phyloP scores from a whole-genome alignment of 2,113 vertebrate species.

The Zapus hudsonius region DNA sequence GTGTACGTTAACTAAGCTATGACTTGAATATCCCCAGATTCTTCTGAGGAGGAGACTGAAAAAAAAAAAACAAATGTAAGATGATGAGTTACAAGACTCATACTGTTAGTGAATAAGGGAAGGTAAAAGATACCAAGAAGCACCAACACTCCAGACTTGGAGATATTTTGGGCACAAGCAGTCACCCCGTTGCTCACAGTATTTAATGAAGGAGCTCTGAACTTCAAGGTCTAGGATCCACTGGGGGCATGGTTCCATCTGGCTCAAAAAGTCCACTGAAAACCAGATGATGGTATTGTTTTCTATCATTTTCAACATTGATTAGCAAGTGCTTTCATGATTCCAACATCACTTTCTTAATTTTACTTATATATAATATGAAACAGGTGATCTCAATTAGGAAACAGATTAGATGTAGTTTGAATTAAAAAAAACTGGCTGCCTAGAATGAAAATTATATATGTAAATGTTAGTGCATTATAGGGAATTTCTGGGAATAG shows the following conservation, averaged over 20 bases:
- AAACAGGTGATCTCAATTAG: constrained; percentile 67
- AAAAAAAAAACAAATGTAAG: neutral
- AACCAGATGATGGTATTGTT: constrained; percentile 47
- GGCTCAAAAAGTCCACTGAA: constrained; percentile 16
- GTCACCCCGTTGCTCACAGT: neutral
- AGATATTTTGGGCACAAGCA: neutral
- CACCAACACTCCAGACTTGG: neutral
- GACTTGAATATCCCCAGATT: neutral
- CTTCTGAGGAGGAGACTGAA: neutral
- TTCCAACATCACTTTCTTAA: constrained; percentile 44
- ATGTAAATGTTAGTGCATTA: constrained; percentile 51
- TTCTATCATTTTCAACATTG: constrained; percentile 21
- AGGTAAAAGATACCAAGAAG: neutral
- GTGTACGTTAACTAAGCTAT: neutral
- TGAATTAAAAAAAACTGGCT: constrained; percentile 45
- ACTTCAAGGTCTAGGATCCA: neutral
- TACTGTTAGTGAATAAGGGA: neutral
- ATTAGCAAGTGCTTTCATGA: constrained; percentile 63
- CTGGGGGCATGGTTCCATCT: neutral
- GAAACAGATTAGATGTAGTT: constrained; percentile 52
- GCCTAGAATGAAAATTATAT: constrained; percentile 62
- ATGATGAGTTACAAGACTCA: constrained; percentile 19
- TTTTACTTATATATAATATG: constrained; percentile 66
- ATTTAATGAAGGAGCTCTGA: neutral
- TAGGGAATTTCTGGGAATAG: constrained; percentile 49